A percentile compares a stretch with the other conserved stretches of the same genome.
These are phyloP conservation scores for Tuberolachnus salignus DNA, from an alignment of 2,888 invertebrate species.

Conservation along the genomic window DNA sequence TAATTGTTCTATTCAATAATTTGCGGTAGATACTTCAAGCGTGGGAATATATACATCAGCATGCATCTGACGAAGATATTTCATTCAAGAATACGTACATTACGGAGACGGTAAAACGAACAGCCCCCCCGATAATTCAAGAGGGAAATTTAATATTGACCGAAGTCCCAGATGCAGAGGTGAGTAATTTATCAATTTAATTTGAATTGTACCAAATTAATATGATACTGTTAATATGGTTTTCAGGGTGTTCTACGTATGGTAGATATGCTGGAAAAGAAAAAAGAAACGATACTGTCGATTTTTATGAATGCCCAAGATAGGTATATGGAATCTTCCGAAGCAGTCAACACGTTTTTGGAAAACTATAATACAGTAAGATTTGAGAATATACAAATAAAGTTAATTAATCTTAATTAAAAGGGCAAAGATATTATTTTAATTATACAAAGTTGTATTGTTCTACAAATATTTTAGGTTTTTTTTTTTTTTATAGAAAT, in stretches of 20 bases:
- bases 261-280: constrained; percentile 76
- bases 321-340: constrained; percentile 73
- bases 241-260: constrained; percentile 69
- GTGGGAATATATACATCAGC: constrained; percentile 51
- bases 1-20: background rate
- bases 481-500: background rate
- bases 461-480: too few relatives aligned
- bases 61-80: constrained; percentile 43
- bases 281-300: constrained; percentile 71
- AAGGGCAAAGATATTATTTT: background rate
- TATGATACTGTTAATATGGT: background rate
- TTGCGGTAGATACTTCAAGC: constrained; percentile 31
- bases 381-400: constrained; percentile 58
- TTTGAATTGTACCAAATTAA: background rate
- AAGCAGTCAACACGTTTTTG: constrained; percentile 72
- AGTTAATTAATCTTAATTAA: background rate
- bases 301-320: constrained; percentile 73
- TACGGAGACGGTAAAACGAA: constrained; percentile 61
- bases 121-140: constrained; percentile 60
- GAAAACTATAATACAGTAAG: constrained; percentile 71
- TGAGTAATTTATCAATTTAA: constrained; percentile 58
- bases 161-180: constrained; percentile 72
- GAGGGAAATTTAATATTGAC: constrained; percentile 77
- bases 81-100: constrained; percentile 62
- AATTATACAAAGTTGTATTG: too few relatives aligned